Percentiles rank a stretch among this genome's conserved stretches.
phyloP scores from a whole-genome alignment of 2,113 vertebrate species.

The Alces alces region DNA sequence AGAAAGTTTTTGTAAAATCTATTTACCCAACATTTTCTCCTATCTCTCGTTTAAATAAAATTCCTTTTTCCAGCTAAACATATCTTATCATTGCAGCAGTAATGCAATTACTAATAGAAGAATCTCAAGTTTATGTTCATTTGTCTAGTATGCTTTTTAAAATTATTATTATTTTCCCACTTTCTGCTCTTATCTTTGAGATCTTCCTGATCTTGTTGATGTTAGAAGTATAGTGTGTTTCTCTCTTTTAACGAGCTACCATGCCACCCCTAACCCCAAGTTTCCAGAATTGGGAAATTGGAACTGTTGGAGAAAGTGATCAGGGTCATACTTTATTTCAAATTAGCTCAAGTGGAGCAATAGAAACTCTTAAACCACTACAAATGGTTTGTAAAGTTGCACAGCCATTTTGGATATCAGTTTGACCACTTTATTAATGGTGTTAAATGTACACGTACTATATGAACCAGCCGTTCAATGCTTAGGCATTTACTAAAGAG shows the following conservation, averaged over 20 bases:
- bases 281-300: background rate
- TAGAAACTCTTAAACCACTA: background rate
- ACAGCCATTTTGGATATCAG: background rate
- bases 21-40: background rate
- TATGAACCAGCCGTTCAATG: background rate
- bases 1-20: background rate
- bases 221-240: background rate
- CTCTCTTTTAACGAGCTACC: background rate
- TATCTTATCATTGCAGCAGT: background rate
- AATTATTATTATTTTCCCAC: background rate
- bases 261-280: fast-evolving
- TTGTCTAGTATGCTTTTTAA: background rate
- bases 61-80: background rate
- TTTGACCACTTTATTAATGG: background rate
- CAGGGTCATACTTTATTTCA: background rate
- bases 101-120: background rate
- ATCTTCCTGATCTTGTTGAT: background rate
- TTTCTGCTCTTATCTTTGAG: background rate
- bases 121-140: background rate
- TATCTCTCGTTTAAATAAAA: background rate
- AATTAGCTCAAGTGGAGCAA: background rate
- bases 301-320: background rate
- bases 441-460: background rate
- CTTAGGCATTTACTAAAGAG: background rate
- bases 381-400: background rate